Percentiles rank a stretch among this genome's conserved stretches.
These are phyloP conservation scores for Cancer borealis DNA, from an alignment of 2,888 invertebrate genomes.

Conservation along the genomic window DNA sequence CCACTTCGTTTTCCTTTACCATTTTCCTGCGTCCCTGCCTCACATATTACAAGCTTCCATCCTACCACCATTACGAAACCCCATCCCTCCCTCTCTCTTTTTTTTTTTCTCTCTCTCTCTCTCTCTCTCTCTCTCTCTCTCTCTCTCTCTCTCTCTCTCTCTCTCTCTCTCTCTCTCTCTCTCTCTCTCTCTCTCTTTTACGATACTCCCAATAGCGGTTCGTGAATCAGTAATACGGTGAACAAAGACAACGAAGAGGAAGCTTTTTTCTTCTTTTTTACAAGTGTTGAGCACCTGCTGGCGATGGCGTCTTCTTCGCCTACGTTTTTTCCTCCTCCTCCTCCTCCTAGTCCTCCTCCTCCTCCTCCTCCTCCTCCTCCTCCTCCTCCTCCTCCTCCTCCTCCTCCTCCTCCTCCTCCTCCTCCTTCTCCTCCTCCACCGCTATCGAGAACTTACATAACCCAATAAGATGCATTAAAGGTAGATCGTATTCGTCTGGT, in stretches of 20 bases:
- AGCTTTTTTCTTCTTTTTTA: neutral
- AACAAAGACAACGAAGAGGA: neutral
- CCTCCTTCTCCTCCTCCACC: neutral
- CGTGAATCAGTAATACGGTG: slow-evolving; percentile 5
- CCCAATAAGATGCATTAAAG: slow-evolving; percentile 23
- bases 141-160: slow-evolving; percentile 37
- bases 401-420: neutral
- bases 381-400: neutral
- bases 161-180: slow-evolving; percentile 22
- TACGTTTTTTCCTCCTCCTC: neutral
- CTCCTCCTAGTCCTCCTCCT: neutral
- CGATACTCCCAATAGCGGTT: slow-evolving; percentile 18
- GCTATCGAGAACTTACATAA: neutral
- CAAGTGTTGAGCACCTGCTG: slow-evolving; percentile 20
- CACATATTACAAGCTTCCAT: slow-evolving; percentile 13
- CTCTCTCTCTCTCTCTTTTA: neutral
- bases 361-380: neutral
- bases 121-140: neutral
- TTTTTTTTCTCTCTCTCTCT: slow-evolving; percentile 16
- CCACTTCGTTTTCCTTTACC: slow-evolving; percentile 7
- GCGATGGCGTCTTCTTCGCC: neutral
- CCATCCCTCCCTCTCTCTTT: neutral
- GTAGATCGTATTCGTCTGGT: neutral
- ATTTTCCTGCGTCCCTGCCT: neutral
- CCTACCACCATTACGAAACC: too few species aligned